Evolutionary conservation across 2,888 invertebrate genomes (phyloP).

Genomic region (Apamea epomidion): DNA sequence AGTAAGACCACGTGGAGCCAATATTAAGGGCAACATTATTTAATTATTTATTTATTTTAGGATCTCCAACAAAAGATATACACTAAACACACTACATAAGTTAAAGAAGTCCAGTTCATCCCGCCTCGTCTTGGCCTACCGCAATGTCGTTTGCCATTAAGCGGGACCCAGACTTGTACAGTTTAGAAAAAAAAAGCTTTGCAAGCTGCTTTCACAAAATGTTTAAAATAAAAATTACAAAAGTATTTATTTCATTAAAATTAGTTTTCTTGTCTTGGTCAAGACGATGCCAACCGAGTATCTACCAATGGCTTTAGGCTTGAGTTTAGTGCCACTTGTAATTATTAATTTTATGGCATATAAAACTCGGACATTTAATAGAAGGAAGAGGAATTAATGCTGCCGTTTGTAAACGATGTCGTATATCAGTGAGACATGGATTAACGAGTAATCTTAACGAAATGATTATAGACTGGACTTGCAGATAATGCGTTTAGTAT

Average conservation of each 20-base stretch:
- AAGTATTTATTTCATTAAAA: neutral
- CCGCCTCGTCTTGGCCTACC: too few species aligned
- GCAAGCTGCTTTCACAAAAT: neutral
- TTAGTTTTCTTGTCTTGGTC: neutral
- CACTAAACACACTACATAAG: too few species aligned
- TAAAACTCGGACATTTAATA: slow-evolving; percentile 37
- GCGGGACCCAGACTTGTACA: too few species aligned
- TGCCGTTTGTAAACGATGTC: slow-evolving; percentile 30
- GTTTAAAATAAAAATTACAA: neutral
- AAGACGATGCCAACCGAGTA: neutral
- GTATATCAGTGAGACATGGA: slow-evolving; percentile 33
- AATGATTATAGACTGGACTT: slow-evolving; percentile 23
- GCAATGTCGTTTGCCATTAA: too few species aligned
- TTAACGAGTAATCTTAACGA: slow-evolving; percentile 24
- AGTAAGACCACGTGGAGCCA: neutral
- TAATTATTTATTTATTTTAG: too few species aligned
- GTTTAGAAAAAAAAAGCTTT: neutral
- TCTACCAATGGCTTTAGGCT: slow-evolving; percentile 11
- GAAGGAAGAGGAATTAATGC: slow-evolving; percentile 26
- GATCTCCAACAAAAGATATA: too few species aligned
- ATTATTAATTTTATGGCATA: slow-evolving; percentile 38
- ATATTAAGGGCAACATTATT: neutral
- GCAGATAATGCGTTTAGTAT: neutral
- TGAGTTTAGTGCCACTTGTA: slow-evolving; percentile 11
- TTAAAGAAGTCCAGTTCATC: too few species aligned